Conservation (phyloP, 2,797 vertebrate genomes). For the Eidolon dupreanum region DNA sequence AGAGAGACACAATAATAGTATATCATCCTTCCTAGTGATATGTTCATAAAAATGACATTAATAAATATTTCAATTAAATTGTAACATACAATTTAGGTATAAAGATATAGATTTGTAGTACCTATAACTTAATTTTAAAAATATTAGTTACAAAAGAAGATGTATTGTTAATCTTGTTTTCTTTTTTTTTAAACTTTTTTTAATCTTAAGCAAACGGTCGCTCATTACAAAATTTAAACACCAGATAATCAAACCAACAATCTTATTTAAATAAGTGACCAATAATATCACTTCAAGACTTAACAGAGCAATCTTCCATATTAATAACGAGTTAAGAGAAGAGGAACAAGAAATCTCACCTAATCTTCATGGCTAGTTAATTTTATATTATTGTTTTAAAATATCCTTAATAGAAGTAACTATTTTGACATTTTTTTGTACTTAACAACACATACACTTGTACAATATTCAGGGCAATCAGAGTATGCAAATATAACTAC, state of each 20-base stretch:
- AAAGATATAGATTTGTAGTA: background rate
- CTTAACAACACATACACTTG: constrained; percentile 34
- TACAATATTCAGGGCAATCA: constrained; percentile 76
- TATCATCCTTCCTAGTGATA: background rate
- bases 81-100: background rate
- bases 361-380: background rate
- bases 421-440: background rate
- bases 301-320: background rate
- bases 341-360: background rate
- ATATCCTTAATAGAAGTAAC: background rate
- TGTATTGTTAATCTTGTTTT: background rate
- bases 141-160: background rate
- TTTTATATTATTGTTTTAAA: constrained; percentile 36
- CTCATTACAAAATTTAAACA: background rate
- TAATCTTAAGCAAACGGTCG: background rate
- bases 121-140: background rate
- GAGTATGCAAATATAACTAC: constrained; percentile 81
- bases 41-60: background rate
- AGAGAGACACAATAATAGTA: background rate
- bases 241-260: background rate
- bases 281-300: background rate
- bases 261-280: background rate
- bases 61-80: background rate
- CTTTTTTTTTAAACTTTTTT: background rate
- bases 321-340: background rate